A percentile compares a stretch with the other conserved stretches of the same genome.
Evolutionary conservation across 2,888 invertebrate species (phyloP).

Genomic region (Tetropium fuscum): DNA sequence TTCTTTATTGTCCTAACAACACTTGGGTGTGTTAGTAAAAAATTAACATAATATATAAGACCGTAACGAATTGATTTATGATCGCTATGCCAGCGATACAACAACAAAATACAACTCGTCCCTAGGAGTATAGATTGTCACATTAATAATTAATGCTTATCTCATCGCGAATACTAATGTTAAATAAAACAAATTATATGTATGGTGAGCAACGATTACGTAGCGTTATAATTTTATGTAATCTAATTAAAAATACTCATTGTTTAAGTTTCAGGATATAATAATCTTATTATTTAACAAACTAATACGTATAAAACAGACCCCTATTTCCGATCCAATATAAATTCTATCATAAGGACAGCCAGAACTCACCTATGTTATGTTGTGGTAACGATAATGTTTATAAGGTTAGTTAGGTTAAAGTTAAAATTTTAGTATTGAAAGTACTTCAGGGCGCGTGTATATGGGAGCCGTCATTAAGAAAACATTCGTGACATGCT

Average conservation of each 20-base stretch:
- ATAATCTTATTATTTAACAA: too few species aligned
- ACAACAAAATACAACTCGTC: constrained; percentile 20
- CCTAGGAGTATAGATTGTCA: constrained; percentile 42
- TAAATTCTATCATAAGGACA: too few species aligned
- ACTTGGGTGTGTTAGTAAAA: constrained; percentile 3
- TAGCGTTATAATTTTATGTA: constrained; percentile 12
- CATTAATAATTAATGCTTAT: constrained; percentile 45
- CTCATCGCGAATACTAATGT: constrained; percentile 29
- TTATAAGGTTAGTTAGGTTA: too few species aligned
- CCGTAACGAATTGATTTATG: constrained; percentile 27
- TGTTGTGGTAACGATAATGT: too few species aligned
- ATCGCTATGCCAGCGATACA: constrained; percentile 8
- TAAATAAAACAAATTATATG: constrained; percentile 18
- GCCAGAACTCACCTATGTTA: too few species aligned
- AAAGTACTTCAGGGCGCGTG: too few species aligned
- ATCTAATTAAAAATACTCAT: constrained; percentile 12
- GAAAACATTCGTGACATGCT: too few species aligned
- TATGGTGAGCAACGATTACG: constrained; percentile 18
- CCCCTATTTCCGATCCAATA: too few species aligned
- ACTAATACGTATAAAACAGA: too few species aligned
- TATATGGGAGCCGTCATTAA: too few species aligned
- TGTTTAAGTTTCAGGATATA: too few species aligned
- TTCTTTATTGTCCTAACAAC: constrained; percentile 12
- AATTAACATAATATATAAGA: constrained; percentile 7
- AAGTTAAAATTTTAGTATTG: too few species aligned